Evolutionary conservation across 2,888 invertebrate genomes (phyloP), one percentile per base, ranked within the genome.

Genomic region (Pammene fasciana): DNA sequence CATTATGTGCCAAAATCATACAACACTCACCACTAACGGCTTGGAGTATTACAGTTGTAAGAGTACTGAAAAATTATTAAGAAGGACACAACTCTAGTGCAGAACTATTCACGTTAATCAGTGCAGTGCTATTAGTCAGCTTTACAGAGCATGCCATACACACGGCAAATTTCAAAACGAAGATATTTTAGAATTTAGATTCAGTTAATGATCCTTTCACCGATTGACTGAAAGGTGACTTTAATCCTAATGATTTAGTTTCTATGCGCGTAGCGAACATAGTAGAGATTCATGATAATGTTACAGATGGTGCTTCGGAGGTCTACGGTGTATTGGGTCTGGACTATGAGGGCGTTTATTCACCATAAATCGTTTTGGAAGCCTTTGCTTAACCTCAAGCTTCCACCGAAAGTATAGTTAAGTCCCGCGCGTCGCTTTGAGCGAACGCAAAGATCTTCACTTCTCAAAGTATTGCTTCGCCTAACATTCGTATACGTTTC

Each of bases 111-210:
- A 84, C 79, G 76, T 86, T 87, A 83, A 80, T 85, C 74, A 80
- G 90, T 91, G 92, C 91, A 79, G 90, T 92, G 92, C 88, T 87
- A 90, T 92, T 92, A 92, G 90, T 92, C 89, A 87, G 91, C 89
- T 82, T 76, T 83, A 86, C 79, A 83, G 75, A 84, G 85, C 92
- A 91, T 92, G 92, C 92, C 86, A 75, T 80, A 87, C 86, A 90
- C 89, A 87, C 87, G 84, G 80, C 86, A 86, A 85, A 88, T 88
- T 88, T 87, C 85, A 86, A 89, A 86, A 90, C 90, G 89, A 90
- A 89, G 87, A 89, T 89, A 90, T 90, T 84, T 86, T 83, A 84
- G 85, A 85, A n/a, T 82, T 77, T 75, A 77, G 16, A 64, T n/a
- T 75, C 71, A 72, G 79, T 80, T 76, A 73, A 73, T 74, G 78